Percentiles rank a stretch among this genome's conserved stretches.
Conservation (phyloP, 1,140 invertebrate genomes). For the Onthophagus taurus region DNA sequence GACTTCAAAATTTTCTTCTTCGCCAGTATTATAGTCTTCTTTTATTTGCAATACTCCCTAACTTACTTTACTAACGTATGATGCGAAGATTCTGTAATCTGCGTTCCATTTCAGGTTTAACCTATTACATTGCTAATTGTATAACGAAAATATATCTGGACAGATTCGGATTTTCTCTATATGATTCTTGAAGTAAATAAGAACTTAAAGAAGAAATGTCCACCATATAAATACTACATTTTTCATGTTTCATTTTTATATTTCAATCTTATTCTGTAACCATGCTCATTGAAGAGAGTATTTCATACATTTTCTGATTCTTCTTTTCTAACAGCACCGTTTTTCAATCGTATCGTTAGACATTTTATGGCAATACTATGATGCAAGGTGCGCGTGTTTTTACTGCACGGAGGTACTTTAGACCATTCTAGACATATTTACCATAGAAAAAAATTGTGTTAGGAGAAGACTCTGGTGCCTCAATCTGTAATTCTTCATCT, state of each 20-base stretch:
- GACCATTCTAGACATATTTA: no score
- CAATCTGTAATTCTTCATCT: no score
- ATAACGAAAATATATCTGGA: not conserved
- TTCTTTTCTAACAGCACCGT: no score
- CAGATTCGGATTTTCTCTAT: not conserved
- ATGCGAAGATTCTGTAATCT: not conserved
- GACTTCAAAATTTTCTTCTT: no score
- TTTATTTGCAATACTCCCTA: not conserved
- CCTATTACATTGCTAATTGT: not conserved
- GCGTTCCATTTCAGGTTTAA: not conserved
- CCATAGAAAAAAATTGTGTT: no score
- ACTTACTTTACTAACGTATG: not conserved
- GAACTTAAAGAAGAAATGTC: not conserved
- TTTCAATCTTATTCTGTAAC: not conserved
- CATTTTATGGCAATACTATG: no score
- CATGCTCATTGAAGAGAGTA: not conserved
- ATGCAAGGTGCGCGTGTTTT: no score
- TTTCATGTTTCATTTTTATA: slow-evolving; percentile 17
- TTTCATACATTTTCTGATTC: no score
- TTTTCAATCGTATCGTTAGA: no score
- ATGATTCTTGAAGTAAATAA: not conserved
- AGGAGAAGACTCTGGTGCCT: no score
- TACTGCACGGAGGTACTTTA: no score
- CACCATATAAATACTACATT: slow-evolving; percentile 23
- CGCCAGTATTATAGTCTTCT: no score